Percentiles rank a stretch among this genome's conserved stretches.
Evolutionary conservation across 2,113 vertebrate genomes (phyloP).

Genomic region (Cheirogaleus medius): DNA sequence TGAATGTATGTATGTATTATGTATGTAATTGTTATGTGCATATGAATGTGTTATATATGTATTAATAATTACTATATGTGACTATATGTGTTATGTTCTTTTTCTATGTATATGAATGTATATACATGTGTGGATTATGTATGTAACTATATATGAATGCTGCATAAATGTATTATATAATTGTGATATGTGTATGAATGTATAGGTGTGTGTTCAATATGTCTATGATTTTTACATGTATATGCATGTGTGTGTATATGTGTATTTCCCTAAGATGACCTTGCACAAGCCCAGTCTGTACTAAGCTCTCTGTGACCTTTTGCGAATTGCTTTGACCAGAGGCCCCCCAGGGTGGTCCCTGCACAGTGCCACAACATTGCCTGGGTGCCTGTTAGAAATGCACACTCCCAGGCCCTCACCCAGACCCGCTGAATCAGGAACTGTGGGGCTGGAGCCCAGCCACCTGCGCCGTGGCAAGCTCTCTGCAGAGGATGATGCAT

Average conservation of each 20-base stretch:
- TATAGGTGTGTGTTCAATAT: not conserved
- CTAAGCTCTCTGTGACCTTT: not conserved
- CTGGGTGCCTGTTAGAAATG: not conserved
- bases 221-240: not conserved
- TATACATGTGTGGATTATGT: not conserved
- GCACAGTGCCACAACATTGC: not conserved
- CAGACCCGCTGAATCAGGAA: no score
- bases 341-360: not conserved
- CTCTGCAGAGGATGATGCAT: not conserved
- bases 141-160: not conserved
- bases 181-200: not conserved
- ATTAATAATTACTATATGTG: not conserved
- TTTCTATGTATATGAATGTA: not conserved
- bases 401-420: not conserved
- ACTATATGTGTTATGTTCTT: no score
- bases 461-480: not conserved
- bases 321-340: not conserved
- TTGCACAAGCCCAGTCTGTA: not conserved
- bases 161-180: not conserved
- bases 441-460: not conserved
- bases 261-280: not conserved
- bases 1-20: not conserved
- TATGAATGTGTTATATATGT: not conserved
- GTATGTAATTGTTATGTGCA: no score
- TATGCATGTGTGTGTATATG: not conserved